A percentile compares a stretch with the other conserved stretches of the same genome.
These are phyloP conservation scores for Erinaceus europaeus DNA, from an alignment of 2,113 vertebrate species.

Conservation along the genomic window DNA sequence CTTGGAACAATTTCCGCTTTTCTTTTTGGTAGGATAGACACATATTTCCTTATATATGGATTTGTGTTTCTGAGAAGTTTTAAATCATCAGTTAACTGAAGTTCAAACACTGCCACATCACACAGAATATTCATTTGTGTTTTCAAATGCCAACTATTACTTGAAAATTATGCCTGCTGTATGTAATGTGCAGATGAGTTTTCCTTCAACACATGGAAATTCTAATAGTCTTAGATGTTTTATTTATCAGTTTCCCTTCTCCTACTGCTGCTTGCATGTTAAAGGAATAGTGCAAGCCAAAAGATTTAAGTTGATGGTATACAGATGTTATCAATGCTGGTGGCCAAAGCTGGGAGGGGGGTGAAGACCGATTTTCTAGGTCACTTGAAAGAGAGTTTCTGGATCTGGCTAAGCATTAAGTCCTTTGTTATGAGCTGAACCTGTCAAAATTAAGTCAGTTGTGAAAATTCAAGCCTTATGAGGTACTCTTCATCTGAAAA, in stretches of 20 bases:
- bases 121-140: constrained; percentile 20
- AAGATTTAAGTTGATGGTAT: constrained; percentile 31
- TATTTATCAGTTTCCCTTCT: constrained; percentile 46
- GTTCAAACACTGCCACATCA: constrained; percentile 5
- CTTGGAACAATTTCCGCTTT: constrained; percentile 26
- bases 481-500: constrained; percentile 51
- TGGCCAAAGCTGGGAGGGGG: not conserved
- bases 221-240: constrained; percentile 22
- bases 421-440: constrained; percentile 33
- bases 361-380: not conserved
- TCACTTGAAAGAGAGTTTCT: not conserved
- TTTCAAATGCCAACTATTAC: constrained; percentile 50
- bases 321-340: not conserved
- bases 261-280: constrained; percentile 20
- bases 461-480: constrained; percentile 31
- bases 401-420: constrained; percentile 11
- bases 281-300: constrained; percentile 5
- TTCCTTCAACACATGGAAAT: constrained; percentile 25
- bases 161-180: constrained; percentile 23
- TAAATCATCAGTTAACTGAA: constrained; percentile 22
- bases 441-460: constrained; percentile 53
- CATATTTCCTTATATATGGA: not conserved
- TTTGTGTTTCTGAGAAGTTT: constrained; percentile 30
- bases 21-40: constrained; percentile 15
- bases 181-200: constrained; percentile 38